phyloP scores from a whole-genome alignment of 37 sponge, comb jelly and placozoan species.

The Ephydatia muelleri region DNA sequence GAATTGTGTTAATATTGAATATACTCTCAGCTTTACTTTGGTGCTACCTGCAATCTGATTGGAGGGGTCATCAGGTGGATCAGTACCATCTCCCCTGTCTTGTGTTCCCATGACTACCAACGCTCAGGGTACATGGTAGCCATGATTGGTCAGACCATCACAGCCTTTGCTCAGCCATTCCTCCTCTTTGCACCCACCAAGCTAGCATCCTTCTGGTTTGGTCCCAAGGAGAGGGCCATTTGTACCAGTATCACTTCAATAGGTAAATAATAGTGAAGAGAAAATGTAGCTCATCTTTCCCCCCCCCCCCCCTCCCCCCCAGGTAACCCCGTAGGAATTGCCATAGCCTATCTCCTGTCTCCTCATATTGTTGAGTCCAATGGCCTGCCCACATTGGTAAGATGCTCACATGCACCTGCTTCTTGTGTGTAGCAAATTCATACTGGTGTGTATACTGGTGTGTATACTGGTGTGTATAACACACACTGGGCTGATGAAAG shows the following conservation, averaged over 20 bases:
- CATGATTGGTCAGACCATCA: conserved; percentile 70
- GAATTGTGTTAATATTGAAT: too few relatives aligned
- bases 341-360: conserved; percentile 26
- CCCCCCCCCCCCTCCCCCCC: neutral
- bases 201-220: conserved; percentile 86
- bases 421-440: neutral
- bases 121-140: conserved; percentile 47
- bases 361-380: conserved; percentile 21
- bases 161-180: conserved; percentile 85
- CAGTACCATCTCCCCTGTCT: conserved; percentile 40
- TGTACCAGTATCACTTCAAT: conserved; percentile 50
- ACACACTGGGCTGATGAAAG: too few relatives aligned
- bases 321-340: conserved; percentile 63
- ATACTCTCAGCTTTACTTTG: conserved; percentile 45
- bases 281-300: neutral
- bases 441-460: neutral
- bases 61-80: conserved; percentile 63
- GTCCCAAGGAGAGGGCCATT: conserved; percentile 76
- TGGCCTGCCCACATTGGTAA: neutral
- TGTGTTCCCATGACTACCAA: conserved; percentile 27
- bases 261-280: conserved; percentile 31
- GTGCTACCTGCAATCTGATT: conserved; percentile 59
- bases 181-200: conserved; percentile 79
- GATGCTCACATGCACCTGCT: neutral
- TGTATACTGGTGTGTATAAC: neutral